Evolutionary conservation across 2,113 vertebrate genomes (phyloP), one percentile per base, ranked within the genome.

Genomic region (Malurus melanocephalus): DNA sequence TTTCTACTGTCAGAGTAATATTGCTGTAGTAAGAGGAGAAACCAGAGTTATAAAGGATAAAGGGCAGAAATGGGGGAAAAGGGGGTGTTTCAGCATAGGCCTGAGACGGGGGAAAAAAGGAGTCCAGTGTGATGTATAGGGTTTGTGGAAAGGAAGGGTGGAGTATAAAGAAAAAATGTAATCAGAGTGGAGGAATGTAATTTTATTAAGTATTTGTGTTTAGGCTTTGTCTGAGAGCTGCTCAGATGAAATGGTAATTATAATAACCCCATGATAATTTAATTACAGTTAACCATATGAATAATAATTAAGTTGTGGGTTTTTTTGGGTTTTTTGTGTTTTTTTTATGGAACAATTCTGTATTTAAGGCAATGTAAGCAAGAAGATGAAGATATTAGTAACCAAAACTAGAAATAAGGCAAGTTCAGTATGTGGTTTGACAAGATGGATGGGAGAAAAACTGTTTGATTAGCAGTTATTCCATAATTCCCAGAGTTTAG

Each of bases 171-270:
- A 48, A 21, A 69, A 88, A 91, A 74, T 21, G 6, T 62, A 51
- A 80, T 80, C 52, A 55, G 32, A 48, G 9, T 43, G 60, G 35
- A 83, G 84, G 15, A 87, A 57, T 38, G 52, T 81, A 14, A 74
- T 85, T 93, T 93, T 91, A 53, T 79, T 68, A 90, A 66, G 6
- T 79, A 43, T 94, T 90, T 72, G 35, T 90, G 49, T 52, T 26
- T 48, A n/a, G 35, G 35, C 30, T 68, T 85, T 93, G 27, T 85
- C 85, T 81, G 24, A 76, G 42, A 90, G 18, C 59, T 90, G 35
- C 51, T 84, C 20, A 76, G 59, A 69, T 67, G n/a, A 79, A 94
- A 91, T 52, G 51, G 28, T 94, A 88, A 66, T 93, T 87, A 80
- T 52, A 75, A 73, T 65, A 89, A 62, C 30, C 59, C 26, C 24